Evolutionary conservation across 2,888 invertebrate species (phyloP).

Genomic region (Byasa hedistus): DNA sequence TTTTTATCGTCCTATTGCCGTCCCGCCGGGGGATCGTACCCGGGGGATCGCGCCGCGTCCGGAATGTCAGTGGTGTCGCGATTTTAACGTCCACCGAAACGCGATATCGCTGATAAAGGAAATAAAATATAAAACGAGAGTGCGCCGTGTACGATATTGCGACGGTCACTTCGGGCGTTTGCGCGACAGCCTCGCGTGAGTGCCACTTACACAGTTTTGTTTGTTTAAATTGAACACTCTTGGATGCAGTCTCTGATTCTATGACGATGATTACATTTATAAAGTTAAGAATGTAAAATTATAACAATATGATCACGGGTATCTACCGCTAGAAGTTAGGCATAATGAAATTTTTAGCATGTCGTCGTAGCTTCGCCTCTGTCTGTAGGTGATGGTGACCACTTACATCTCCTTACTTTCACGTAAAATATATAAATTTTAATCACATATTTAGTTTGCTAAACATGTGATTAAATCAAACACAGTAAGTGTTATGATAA

Average conservation of each 20-base stretch:
- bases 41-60: slow-evolving; percentile 21
- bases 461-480: too few relatives aligned
- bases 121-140: slow-evolving; percentile 24
- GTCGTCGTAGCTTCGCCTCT: background rate
- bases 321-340: background rate
- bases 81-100: slow-evolving; percentile 24
- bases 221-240: background rate
- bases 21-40: slow-evolving; percentile 24
- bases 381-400: too few relatives aligned
- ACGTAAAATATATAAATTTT: too few relatives aligned
- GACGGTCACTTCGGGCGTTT: background rate
- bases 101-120: slow-evolving; percentile 28
- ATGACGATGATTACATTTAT: background rate
- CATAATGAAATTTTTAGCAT: background rate
- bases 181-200: background rate
- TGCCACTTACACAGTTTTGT: background rate
- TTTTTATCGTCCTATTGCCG: slow-evolving; percentile 30
- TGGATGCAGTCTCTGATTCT: background rate
- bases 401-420: too few relatives aligned
- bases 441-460: too few relatives aligned
- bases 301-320: background rate
- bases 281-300: background rate
- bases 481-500: too few relatives aligned
- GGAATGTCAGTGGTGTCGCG: slow-evolving; percentile 26
- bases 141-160: slow-evolving; percentile 8